These are phyloP conservation scores for Todiramphus saurophagus DNA, from an alignment of 2,113 vertebrate genomes.

Conservation along the genomic window DNA sequence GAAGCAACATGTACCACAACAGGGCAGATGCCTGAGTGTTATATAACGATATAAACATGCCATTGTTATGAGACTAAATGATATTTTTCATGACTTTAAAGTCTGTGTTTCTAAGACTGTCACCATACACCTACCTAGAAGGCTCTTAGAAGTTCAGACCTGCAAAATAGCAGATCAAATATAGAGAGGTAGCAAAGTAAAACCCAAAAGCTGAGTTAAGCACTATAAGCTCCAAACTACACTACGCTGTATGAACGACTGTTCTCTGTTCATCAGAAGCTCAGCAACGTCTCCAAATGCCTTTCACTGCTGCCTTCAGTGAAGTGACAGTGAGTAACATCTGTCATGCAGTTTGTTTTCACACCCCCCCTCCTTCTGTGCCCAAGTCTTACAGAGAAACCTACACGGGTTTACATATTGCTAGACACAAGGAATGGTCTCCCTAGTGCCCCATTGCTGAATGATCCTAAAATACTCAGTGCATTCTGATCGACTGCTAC, in stretches of 20 bases:
- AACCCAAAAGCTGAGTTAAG: background rate
- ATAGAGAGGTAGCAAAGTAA: background rate
- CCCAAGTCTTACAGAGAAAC: background rate
- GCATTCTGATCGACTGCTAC: background rate
- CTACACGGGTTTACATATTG: background rate
- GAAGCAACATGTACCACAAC: background rate
- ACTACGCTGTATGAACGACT: background rate
- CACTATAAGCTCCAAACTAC: background rate
- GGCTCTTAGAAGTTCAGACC: background rate
- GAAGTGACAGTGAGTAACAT: background rate
- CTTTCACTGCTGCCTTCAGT: background rate
- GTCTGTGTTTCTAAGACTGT: background rate
- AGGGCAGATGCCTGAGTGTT: background rate
- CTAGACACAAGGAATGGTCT: background rate
- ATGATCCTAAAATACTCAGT: background rate
- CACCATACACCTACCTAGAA: background rate
- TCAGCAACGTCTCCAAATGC: background rate
- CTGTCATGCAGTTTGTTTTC: background rate
- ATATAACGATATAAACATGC: background rate
- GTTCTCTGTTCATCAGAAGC: fast-evolving
- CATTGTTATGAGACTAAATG: background rate
- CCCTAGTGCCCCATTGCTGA: background rate
- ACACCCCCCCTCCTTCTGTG: background rate
- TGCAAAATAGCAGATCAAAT: background rate
- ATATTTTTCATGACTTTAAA: background rate